phyloP scores from a whole-genome alignment of 2,113 vertebrate genomes.

The Oceanites oceanicus region DNA sequence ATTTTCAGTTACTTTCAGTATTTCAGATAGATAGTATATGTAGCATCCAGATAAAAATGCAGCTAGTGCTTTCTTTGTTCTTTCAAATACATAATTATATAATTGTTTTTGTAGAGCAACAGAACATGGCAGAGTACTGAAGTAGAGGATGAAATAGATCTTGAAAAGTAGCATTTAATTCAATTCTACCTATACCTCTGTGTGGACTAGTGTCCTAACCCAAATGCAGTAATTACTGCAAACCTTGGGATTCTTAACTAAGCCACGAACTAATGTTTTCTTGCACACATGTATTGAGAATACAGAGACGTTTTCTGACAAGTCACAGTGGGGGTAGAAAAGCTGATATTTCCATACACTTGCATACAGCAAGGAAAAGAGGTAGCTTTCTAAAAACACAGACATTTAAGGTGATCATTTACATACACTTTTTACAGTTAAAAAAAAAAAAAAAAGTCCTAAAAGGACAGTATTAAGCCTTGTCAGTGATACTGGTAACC shows the following conservation, averaged over 20 bases:
- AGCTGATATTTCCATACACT: background rate
- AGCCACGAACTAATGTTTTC: background rate
- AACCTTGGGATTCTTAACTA: background rate
- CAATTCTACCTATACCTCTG: background rate
- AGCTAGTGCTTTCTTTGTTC: background rate
- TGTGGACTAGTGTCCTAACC: background rate
- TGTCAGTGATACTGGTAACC: background rate
- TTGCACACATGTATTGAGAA: background rate
- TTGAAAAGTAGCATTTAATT: background rate
- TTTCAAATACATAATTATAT: background rate
- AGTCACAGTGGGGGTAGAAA: background rate
- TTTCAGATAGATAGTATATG: background rate
- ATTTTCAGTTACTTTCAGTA: background rate
- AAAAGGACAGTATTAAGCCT: background rate
- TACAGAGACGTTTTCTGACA: background rate
- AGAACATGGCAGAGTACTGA: background rate
- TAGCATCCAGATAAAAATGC: background rate
- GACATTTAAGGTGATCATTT: background rate
- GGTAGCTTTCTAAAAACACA: background rate
- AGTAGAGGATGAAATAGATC: background rate
- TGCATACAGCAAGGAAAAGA: background rate
- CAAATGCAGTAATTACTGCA: background rate
- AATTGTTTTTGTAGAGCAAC: background rate
- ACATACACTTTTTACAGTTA: background rate
- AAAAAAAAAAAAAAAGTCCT: background rate